A percentile compares a stretch with the other conserved stretches of the same genome.
Conservation (phyloP, 2,797 vertebrate species). For the Siniperca undulata region DNA sequence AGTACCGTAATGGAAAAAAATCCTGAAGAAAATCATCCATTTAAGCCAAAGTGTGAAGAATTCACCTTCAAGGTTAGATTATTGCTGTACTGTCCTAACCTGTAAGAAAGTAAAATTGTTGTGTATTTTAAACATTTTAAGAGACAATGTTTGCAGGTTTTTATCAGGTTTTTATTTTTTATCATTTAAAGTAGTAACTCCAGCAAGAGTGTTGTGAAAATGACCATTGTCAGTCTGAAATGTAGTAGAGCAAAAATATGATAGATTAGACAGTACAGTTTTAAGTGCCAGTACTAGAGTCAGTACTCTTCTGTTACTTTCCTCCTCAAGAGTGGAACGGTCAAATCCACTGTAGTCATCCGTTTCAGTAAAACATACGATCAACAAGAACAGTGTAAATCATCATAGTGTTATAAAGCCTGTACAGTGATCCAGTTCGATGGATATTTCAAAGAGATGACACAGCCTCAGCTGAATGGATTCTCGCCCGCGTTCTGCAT, state of each 20-base stretch:
- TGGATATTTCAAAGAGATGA: neutral
- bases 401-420: neutral
- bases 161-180: too few species aligned
- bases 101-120: neutral
- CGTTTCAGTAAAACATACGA: neutral
- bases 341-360: neutral
- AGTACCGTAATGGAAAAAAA: neutral
- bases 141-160: too few species aligned
- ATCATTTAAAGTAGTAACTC: neutral
- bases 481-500: neutral
- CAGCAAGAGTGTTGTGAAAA: neutral
- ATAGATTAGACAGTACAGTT: neutral
- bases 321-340: neutral
- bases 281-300: neutral
- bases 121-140: neutral
- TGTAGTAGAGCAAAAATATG: neutral
- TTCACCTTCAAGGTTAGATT: neutral
- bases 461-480: neutral
- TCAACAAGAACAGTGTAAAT: neutral
- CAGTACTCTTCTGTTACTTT: neutral
- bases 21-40: neutral
- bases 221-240: neutral
- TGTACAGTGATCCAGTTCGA: slow-evolving; percentile 1
- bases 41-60: neutral
- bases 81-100: neutral